Evolutionary conservation across 2,797 vertebrate species (phyloP).

Genomic region (Neopelma chrysocephalum): DNA sequence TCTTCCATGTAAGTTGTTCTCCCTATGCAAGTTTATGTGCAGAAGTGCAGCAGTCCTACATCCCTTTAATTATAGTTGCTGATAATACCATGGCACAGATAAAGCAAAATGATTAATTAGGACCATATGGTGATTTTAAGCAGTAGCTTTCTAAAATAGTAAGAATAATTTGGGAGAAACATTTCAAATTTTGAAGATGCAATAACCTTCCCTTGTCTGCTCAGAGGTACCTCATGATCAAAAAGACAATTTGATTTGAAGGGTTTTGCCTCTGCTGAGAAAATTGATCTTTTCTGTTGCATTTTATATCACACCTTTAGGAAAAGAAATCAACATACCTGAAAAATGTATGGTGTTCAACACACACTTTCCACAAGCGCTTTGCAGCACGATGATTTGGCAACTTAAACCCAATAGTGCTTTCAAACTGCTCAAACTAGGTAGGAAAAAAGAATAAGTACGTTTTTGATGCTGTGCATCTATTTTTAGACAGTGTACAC

Average conservation of each 20-base stretch:
- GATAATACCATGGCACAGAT: neutral
- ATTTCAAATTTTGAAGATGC: neutral
- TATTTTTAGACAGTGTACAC: neutral
- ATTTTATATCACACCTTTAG: neutral
- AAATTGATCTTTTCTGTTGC: neutral
- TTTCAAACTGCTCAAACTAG: conserved; percentile 98
- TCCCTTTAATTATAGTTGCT: neutral
- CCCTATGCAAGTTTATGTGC: neutral
- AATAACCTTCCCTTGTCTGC: neutral
- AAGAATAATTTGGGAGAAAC: neutral
- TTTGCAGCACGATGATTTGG: conserved; percentile 97
- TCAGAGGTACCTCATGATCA: neutral
- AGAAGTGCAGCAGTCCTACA: neutral
- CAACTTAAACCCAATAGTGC: conserved; percentile 97
- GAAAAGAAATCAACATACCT: conserved; percentile 78
- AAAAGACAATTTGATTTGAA: neutral
- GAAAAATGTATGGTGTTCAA: conserved; percentile 99
- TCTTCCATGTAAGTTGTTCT: neutral
- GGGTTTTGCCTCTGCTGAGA: neutral
- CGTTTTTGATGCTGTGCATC: neutral
- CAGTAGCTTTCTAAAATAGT: neutral
- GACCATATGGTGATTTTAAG: neutral
- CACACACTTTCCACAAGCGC: conserved; percentile 97
- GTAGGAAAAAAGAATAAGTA: conserved; percentile 44
- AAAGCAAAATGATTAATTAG: neutral